phyloP scores from a whole-genome alignment of 1,140 invertebrate genomes.

The Magallana angulata region DNA sequence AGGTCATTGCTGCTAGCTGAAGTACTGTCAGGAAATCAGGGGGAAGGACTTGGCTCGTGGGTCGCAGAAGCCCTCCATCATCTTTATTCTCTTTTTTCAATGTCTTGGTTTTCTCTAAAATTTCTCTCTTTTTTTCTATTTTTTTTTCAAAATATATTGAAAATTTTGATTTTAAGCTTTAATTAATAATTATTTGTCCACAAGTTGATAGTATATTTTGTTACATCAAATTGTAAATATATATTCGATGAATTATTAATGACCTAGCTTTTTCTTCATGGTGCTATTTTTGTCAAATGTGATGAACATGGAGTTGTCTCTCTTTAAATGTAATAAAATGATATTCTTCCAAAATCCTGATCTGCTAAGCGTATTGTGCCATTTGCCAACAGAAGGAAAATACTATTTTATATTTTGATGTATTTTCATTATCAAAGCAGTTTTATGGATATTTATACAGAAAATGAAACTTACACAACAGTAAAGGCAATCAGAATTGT shows the following conservation, averaged over 20 bases:
- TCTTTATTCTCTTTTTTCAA: too few relatives aligned
- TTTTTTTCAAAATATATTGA: neutral
- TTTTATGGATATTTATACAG: too few relatives aligned
- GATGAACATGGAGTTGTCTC: neutral
- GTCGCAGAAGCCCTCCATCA: too few relatives aligned
- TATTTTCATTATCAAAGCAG: too few relatives aligned
- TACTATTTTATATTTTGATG: too few relatives aligned
- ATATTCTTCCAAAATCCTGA: too few relatives aligned
- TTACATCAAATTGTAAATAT: neutral
- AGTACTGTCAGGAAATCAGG: too few relatives aligned
- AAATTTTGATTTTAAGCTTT: neutral
- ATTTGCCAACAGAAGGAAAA: too few relatives aligned
- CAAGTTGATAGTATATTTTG: too few relatives aligned
- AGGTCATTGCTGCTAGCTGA: neutral
- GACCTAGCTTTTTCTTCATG: neutral
- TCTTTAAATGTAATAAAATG: neutral
- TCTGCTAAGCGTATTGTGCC: too few relatives aligned
- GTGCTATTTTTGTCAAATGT: neutral
- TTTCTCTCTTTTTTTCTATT: neutral
- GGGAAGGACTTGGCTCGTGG: too few relatives aligned
- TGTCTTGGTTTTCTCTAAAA: neutral
- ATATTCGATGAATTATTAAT: neutral
- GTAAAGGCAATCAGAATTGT: neutral
- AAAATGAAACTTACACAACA: neutral
- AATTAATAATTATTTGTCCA: too few relatives aligned